Percentiles rank a stretch among this genome's conserved stretches.
These are phyloP conservation scores for Oikopleura dioica DNA, from an alignment of 23 tunicate genomes.

Conservation along the genomic window DNA sequence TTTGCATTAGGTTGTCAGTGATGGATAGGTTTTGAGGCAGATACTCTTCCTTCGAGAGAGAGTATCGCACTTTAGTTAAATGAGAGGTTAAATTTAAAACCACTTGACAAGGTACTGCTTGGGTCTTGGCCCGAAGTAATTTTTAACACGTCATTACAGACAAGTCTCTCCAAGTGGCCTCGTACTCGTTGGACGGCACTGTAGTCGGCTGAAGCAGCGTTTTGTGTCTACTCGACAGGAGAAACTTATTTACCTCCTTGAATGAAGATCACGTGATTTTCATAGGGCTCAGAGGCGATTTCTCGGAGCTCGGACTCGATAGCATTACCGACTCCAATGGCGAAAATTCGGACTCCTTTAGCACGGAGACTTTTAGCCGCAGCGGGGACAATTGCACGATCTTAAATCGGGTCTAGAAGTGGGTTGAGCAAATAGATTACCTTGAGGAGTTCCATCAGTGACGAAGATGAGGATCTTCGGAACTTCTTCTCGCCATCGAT, in stretches of 20 bases:
- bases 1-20: too few relatives aligned
- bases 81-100: background rate
- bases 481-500: constrained; percentile 13
- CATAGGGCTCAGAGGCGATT: constrained; percentile 45
- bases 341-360: constrained; percentile 53
- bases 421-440: too few relatives aligned
- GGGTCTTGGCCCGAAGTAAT: background rate
- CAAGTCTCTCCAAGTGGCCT: background rate
- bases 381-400: constrained; percentile 11
- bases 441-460: constrained; percentile 68
- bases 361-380: constrained; percentile 35
- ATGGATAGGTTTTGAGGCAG: too few relatives aligned
- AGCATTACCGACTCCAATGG: constrained; percentile 59
- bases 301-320: constrained; percentile 26
- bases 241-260: constrained; percentile 2
- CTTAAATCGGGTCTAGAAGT: background rate
- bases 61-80: too few relatives aligned
- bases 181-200: constrained; percentile 2
- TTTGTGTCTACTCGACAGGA: background rate
- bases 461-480: constrained; percentile 38
- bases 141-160: background rate
- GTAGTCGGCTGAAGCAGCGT: background rate
- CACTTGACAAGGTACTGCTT: background rate
- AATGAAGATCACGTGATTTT: constrained; percentile 31
- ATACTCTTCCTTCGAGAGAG: too few relatives aligned